Base-by-base conservation (phyloP, 2,888 invertebrate species). In the Corythucha ciliata region DNA sequence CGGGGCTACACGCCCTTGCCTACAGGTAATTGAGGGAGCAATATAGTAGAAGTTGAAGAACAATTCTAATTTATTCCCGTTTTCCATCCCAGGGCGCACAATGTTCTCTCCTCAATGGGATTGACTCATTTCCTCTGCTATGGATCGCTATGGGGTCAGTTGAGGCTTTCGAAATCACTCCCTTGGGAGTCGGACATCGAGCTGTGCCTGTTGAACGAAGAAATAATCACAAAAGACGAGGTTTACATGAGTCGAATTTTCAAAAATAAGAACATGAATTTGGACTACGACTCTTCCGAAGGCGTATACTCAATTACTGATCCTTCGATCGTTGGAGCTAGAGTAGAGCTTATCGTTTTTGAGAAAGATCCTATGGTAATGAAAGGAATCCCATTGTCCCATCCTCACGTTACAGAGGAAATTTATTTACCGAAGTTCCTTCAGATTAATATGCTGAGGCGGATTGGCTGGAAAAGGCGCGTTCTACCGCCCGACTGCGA, bases 51-150 rank as follows among this genome's bases (percentile, higher is more conserved):
- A 16, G n/a, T n/a, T n/a, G n/a, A n/a, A n/a, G n/a, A n/a, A n/a
- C n/a, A n/a, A n/a, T n/a, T n/a, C n/a, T n/a, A n/a, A n/a, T n/a
- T n/a, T n/a, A n/a, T n/a, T n/a, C 27, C 1, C 21, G 3, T 26
- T 41, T 55, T 52, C 40, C 48, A 45, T 55, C 59, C 25, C 55
- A 70, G 70, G 54, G 66, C 68, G 22, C 68, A 72, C 56, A 58
- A 63, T 44, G 66, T 71, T 20, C 64, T 76, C 20, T 63, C 66
- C 12, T 66, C 68, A 32, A 63, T 74, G 32, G 66, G 69, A 2
- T 63, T 75, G 32, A 69, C 72, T n/a, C 73, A 75, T 63, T 74
- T 73, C 59, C 65, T 76, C 14, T 77, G 76, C 61, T 74, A 74
- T 57, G 74, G 73, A 24, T 70, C 73, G 8, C 68, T 77, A 3